Percentiles rank a stretch among this genome's conserved stretches.
phyloP scores from a whole-genome alignment of 2,888 invertebrate species.

The Machimus atricapillus region DNA sequence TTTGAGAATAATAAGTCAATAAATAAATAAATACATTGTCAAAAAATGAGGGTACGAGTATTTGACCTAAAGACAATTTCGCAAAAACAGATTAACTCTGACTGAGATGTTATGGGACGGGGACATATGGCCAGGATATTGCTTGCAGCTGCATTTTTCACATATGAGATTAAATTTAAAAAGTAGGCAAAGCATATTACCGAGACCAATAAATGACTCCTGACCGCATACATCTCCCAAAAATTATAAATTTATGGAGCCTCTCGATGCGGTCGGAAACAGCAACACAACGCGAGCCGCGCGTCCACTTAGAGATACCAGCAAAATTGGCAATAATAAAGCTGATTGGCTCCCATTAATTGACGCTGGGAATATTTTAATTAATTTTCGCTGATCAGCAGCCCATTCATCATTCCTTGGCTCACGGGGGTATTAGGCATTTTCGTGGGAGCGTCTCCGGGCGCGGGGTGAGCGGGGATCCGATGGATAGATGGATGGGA shows the following conservation, averaged over 20 bases:
- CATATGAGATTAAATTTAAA: neutral
- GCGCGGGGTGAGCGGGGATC: neutral
- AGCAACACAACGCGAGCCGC: neutral
- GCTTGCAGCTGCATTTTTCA: neutral
- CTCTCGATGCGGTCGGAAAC: neutral
- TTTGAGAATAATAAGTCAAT: neutral
- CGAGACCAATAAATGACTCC: neutral
- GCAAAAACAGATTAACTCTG: neutral
- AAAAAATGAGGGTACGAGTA: neutral
- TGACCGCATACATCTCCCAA: neutral
- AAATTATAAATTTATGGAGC: neutral
- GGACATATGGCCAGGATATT: neutral
- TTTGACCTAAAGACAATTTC: neutral
- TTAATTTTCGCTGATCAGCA: conserved; percentile 57
- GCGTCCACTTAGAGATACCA: neutral
- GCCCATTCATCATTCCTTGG: conserved; percentile 30
- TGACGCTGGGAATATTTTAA: conserved; percentile 58
- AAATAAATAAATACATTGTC: neutral
- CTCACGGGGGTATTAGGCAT: neutral
- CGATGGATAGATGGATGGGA: conserved; percentile 1
- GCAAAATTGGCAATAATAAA: conserved; percentile 52
- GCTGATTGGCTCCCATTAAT: conserved; percentile 63
- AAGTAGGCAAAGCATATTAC: neutral
- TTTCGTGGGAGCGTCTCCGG: neutral
- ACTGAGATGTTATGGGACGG: neutral